Evolutionary conservation across 2,113 vertebrate species (phyloP).

Genomic region (Engraulis encrasicolus): DNA sequence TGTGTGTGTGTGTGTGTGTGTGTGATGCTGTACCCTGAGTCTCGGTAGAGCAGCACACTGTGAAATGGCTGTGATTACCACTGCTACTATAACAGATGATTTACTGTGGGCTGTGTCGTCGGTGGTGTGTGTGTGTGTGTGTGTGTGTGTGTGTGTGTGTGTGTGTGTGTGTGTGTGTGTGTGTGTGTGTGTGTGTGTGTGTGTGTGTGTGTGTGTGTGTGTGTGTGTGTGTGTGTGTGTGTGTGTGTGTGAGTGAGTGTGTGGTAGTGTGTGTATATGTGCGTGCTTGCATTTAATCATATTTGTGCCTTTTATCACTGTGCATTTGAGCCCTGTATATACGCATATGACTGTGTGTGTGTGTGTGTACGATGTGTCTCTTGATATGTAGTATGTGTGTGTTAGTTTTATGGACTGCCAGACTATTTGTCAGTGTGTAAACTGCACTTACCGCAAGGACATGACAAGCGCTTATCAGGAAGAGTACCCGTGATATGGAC

Average conservation of each 20-base stretch:
- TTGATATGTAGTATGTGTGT: neutral
- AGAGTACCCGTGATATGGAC: neutral
- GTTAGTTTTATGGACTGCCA: neutral
- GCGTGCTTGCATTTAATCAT: neutral
- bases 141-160: neutral
- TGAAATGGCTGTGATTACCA: conserved; percentile 8
- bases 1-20: neutral
- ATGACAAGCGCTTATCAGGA: neutral
- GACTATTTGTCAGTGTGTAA: neutral
- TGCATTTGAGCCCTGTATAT: neutral
- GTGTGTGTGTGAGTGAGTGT: neutral
- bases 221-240: neutral
- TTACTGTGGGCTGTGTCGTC: neutral
- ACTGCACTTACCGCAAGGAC: neutral
- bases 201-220: neutral
- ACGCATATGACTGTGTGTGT: neutral
- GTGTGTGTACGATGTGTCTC: neutral
- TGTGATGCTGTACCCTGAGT: neutral
- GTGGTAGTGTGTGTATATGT: too few species aligned
- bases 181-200: neutral
- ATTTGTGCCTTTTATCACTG: neutral
- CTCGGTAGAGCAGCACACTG: neutral
- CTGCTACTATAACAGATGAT: neutral
- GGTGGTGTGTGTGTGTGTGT: neutral
- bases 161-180: neutral